A percentile compares a stretch with the other conserved stretches of the same genome.
These are phyloP conservation scores for Baccha elongata DNA, from an alignment of 2,888 invertebrate species.

Conservation along the genomic window DNA sequence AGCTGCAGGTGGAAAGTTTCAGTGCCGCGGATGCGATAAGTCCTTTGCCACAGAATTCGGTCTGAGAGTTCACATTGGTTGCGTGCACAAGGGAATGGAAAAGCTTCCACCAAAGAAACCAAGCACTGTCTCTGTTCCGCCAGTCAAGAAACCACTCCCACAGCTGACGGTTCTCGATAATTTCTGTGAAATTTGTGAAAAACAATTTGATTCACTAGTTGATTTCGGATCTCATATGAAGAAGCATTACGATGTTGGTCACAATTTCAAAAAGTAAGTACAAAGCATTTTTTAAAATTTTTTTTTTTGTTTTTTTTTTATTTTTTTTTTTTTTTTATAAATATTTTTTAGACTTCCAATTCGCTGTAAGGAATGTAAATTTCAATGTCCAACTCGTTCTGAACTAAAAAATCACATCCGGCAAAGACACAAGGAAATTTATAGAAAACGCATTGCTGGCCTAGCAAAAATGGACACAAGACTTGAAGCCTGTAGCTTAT, in stretches of 20 bases:
- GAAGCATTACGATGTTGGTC: conserved; percentile 66
- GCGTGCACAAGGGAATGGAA: conserved; percentile 70
- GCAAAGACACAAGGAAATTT: conserved; percentile 64
- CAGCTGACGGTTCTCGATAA: conserved; percentile 44
- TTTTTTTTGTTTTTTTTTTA: conserved; percentile 12
- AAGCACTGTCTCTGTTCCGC: conserved; percentile 8
- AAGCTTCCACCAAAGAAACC: conserved; percentile 62
- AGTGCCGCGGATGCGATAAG: conserved; percentile 62
- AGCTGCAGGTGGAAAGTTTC: conserved; percentile 58
- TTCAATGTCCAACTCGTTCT: conserved; percentile 61
- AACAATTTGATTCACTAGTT: conserved; percentile 63
- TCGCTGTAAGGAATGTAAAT: conserved; percentile 70
- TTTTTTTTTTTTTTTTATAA: conserved; percentile 14
- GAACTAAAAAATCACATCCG: conserved; percentile 69
- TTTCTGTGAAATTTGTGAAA: conserved; percentile 68
- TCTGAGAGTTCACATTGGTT: conserved; percentile 61
- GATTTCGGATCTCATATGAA: conserved; percentile 61
- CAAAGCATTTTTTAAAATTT: neutral
- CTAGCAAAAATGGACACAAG: conserved; percentile 60
- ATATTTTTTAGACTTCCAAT: conserved; percentile 59
- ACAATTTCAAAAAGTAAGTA: conserved; percentile 66
- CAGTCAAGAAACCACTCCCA: conserved; percentile 3
- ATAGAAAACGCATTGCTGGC: conserved; percentile 66
- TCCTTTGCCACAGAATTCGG: conserved; percentile 68
- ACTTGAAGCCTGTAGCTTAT: conserved; percentile 66